A percentile compares a stretch with the other conserved stretches of the same genome.
These are phyloP conservation scores for Orthochromis malagaraziensis DNA, from an alignment of 2,113 vertebrate species.

Conservation along the genomic window DNA sequence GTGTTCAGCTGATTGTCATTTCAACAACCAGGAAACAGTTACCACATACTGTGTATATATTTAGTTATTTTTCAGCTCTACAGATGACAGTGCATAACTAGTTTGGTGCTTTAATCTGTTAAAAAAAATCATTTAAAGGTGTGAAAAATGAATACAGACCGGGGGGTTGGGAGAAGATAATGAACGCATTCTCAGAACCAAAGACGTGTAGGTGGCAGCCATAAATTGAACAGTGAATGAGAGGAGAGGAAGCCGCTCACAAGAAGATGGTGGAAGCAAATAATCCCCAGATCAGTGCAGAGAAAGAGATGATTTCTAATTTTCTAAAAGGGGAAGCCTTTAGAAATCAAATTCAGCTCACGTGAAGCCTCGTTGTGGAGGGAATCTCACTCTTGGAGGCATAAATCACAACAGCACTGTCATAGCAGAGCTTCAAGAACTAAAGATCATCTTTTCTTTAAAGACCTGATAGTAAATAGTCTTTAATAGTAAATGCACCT, in stretches of 20 bases:
- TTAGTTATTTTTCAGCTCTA: fast-evolving
- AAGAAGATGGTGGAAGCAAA: neutral
- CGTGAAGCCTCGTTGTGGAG: neutral
- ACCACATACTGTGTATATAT: neutral
- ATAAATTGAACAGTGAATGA: constrained; percentile 18
- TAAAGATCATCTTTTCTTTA: no score
- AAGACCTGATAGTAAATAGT: neutral
- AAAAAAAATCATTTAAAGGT: neutral
- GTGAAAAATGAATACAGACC: neutral
- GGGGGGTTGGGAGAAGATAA: neutral
- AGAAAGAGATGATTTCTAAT: neutral
- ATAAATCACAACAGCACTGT: neutral
- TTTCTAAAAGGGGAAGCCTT: neutral
- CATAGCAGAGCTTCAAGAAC: neutral
- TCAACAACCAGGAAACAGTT: neutral
- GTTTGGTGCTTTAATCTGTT: neutral
- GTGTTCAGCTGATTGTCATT: neutral
- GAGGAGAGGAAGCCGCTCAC: neutral
- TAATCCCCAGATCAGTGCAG: constrained; percentile 1
- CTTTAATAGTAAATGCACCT: no score
- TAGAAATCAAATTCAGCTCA: neutral
- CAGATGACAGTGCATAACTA: fast-evolving
- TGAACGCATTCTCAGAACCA: neutral
- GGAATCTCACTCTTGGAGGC: neutral
- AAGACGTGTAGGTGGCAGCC: constrained; percentile 28